phyloP scores from a whole-genome alignment of 92 coral and sea anemone genomes.

The Siderastrea siderea region DNA sequence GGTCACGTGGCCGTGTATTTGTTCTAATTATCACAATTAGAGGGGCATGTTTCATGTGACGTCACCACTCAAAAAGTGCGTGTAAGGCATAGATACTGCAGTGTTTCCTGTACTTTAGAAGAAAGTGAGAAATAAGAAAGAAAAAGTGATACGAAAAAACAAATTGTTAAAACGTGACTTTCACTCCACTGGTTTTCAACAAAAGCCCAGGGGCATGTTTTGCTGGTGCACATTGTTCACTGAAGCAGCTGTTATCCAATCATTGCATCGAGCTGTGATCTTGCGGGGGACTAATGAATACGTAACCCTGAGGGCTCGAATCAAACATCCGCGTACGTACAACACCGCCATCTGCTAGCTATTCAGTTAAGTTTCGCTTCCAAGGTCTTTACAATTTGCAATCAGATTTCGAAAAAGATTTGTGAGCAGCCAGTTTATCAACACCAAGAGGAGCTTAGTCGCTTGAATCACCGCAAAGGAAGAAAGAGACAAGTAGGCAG shows the following conservation, averaged over 20 bases:
- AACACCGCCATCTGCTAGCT: constrained; percentile 19
- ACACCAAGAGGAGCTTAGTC: neutral
- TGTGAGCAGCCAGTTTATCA: neutral
- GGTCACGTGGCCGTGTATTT: neutral
- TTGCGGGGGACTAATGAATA: constrained; percentile 13
- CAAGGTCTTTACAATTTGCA: neutral
- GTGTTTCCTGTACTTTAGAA: neutral
- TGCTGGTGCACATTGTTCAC: neutral
- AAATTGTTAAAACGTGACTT: neutral
- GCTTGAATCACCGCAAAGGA: neutral
- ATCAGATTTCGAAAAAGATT: neutral
- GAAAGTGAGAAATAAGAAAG: neutral
- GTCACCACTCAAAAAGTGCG: neutral
- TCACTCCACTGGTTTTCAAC: constrained; percentile 21
- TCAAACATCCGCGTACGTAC: constrained; percentile 17
- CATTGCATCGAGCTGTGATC: constrained; percentile 6
- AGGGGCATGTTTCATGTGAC: neutral
- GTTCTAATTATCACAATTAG: constrained; percentile 6
- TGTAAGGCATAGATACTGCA: neutral
- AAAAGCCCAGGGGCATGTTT: neutral
- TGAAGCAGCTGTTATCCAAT: constrained; percentile 1
- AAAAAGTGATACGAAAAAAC: neutral
- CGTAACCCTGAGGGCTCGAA: neutral
- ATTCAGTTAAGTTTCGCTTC: neutral
- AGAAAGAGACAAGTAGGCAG: neutral